Percentiles rank a stretch among this genome's conserved stretches.
These are phyloP conservation scores for Danaus melanippus DNA, from an alignment of 1,140 invertebrate genomes.

Conservation along the genomic window DNA sequence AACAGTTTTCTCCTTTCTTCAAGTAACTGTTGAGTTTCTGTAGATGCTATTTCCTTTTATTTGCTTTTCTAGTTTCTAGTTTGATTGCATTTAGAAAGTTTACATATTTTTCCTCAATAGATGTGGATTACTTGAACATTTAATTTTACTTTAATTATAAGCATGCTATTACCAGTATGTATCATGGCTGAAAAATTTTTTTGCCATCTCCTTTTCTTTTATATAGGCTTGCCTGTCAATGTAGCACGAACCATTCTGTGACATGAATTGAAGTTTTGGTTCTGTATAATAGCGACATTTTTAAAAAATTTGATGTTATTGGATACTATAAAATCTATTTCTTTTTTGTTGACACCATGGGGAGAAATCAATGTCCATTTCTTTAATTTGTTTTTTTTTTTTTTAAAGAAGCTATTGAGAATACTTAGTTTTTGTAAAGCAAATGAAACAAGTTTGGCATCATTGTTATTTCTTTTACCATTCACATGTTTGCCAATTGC, in stretches of 20 bases:
- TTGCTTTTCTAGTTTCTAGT: conserved; percentile 8
- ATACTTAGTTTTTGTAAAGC: conserved; percentile 14
- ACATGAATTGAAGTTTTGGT: conserved; percentile 20
- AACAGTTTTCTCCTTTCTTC: conserved; percentile 13
- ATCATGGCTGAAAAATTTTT: conserved; percentile 11
- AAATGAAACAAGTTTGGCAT: conserved; percentile 12
- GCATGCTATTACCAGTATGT: conserved; percentile 8
- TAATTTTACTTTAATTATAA: conserved; percentile 13
- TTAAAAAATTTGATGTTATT: conserved; percentile 6
- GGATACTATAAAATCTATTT: conserved; percentile 30
- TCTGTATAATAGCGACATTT: conserved; percentile 25
- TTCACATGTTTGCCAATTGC: conserved; percentile 2
- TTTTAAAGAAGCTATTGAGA: conserved; percentile 16
- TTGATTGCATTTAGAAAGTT: conserved; percentile 16
- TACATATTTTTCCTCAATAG: conserved; percentile 25
- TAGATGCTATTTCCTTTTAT: conserved; percentile 10
- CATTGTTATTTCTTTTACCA: conserved; percentile 11
- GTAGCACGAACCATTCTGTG: conserved; percentile 13
- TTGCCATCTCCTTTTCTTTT: conserved; percentile 9
- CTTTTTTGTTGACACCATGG: conserved; percentile 11
- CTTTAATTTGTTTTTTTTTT: conserved; percentile 19
- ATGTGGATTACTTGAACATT: conserved; percentile 11
- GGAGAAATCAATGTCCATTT: conserved; percentile 20
- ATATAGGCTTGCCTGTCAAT: conserved; percentile 21
- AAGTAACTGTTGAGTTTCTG: conserved; percentile 15